Base-by-base conservation (phyloP, 1,140 invertebrate species). In the Octopus sinensis region DNA sequence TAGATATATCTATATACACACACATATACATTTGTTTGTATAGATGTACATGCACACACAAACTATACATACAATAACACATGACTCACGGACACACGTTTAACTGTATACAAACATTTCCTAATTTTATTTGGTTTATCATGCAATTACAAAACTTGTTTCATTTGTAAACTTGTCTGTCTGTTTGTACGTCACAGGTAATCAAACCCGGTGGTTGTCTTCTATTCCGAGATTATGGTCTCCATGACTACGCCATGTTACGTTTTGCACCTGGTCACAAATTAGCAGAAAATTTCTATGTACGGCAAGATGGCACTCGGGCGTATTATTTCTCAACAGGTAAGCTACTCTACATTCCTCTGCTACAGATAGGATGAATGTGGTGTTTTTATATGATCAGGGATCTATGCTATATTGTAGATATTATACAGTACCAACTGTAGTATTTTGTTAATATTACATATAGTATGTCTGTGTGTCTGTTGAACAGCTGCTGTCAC, bases 231-330 rank as follows among this genome's bases (percentile, higher is more conserved):
- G 91, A 91, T 80, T 91, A 91, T 87, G 91, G 89, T 17, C 79
- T 90, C 6, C 87, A 91, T 84, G 91, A 91, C 80, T 86, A 91
- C 83, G 90, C 90, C 52, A 90, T 90, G 90, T 80, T 91, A 80
- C 85, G 92, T 76, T 99, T 99, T 90, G 95, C 96, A 84, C 93
- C 95, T 5, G 97, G 97, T 0, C 94, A 96, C 88, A 98, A 99
- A 91, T 95, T 99, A 82, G 89, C 93, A 7, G 90, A 91, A 6
- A 86, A 89, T 80, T 90, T 91, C 80, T 91, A 91, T 85, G 89
- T 91, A 4, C 84, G 91, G 78, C 91, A 91, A 80, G 91, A 91
- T 87, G 89, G 89, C 9, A 91, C 91, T 5, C 82, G 90, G 79
- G 89, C 90, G 17, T 91, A 88, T 83, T 91, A 90, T 76, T 91